A percentile compares a stretch with the other conserved stretches of the same genome.
Evolutionary conservation across 1,140 invertebrate genomes (phyloP).

Genomic region (Spodoptera frugiperda): DNA sequence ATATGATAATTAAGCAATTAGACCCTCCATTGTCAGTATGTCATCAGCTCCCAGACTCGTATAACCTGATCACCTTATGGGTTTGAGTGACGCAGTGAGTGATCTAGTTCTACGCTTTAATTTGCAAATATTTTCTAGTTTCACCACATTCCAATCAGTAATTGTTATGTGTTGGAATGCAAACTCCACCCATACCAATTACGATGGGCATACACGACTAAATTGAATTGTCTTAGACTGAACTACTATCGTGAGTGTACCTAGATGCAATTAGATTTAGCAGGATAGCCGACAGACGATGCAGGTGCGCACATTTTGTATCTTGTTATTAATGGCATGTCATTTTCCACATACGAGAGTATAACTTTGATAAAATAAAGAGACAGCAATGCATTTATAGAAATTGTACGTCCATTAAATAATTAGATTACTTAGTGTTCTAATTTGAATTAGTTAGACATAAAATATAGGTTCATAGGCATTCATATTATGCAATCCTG

Average conservation of each 20-base stretch:
- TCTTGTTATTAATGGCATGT: conserved; percentile 52
- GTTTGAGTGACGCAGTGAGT: conserved; percentile 51
- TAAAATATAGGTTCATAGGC: no score
- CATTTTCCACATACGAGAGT: conserved; percentile 42
- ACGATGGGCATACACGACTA: conserved; percentile 53
- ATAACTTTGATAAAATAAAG: conserved; percentile 44
- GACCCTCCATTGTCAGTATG: not conserved
- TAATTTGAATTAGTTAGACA: not conserved
- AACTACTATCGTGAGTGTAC: conserved; percentile 7
- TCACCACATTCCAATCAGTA: conserved; percentile 74
- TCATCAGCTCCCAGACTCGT: not conserved
- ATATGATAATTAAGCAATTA: no score
- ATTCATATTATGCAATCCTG: no score
- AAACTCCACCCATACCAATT: conserved; percentile 66
- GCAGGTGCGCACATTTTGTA: conserved; percentile 54
- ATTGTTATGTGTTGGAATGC: conserved; percentile 74
- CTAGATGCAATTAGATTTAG: conserved; percentile 33
- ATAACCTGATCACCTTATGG: not conserved
- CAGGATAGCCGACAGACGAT: conserved; percentile 38
- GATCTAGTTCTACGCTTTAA: conserved; percentile 68
- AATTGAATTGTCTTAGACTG: conserved; percentile 46
- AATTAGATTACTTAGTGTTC: not conserved
- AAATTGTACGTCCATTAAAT: conserved; percentile 10
- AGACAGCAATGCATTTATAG: conserved; percentile 33
- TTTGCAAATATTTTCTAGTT: conserved; percentile 77